These are phyloP conservation scores for Aplodontia rufa DNA, from an alignment of 2,113 vertebrate genomes.

Conservation along the genomic window DNA sequence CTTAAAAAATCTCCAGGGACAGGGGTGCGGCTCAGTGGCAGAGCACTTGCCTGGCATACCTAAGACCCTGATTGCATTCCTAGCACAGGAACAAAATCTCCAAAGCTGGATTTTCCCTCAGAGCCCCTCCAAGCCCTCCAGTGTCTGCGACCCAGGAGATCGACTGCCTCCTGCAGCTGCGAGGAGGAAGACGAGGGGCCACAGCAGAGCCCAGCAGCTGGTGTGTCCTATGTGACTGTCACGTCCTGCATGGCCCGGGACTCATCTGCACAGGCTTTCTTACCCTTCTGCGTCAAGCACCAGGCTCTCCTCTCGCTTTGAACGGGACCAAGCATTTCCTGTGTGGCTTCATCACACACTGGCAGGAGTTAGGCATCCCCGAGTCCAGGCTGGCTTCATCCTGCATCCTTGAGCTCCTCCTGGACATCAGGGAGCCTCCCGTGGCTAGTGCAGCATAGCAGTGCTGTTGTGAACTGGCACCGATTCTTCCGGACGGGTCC, in stretches of 20 bases:
- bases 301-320: not conserved
- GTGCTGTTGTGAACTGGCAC: not conserved
- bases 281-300: not conserved
- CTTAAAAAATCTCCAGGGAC: not conserved
- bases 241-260: too few relatives aligned
- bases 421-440: not conserved
- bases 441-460: not conserved
- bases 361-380: not conserved
- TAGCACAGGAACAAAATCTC: not conserved
- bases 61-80: too few relatives aligned
- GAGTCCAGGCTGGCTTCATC: not conserved
- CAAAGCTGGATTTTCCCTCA: too few relatives aligned
- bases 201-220: rapidly evolving
- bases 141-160: not conserved
- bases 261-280: not conserved
- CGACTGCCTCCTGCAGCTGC: not conserved
- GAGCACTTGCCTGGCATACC: not conserved
- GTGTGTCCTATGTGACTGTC: rapidly evolving
- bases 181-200: not conserved
- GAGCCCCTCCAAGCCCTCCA: not conserved
- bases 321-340: not conserved
- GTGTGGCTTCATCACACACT: rapidly evolving
- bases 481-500: not conserved
- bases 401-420: not conserved
- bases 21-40: not conserved